Conservation (phyloP, 30 jellyfish, hydroid and myxozoan species). For the Aurelia sp. region DNA sequence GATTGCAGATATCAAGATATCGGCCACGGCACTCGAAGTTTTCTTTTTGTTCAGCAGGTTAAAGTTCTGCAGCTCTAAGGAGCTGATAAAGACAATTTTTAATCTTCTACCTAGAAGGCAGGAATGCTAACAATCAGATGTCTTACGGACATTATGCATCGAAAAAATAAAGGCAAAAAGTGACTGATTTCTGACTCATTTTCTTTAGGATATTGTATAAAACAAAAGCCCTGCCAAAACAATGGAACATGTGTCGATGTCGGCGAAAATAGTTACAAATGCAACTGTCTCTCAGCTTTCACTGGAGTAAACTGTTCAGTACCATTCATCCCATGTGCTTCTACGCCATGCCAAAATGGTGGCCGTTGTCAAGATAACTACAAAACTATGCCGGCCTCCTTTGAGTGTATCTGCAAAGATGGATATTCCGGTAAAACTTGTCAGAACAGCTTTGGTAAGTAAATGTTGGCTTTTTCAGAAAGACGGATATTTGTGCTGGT, state of each 20-base stretch:
- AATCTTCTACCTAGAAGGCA: no score
- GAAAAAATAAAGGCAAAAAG: neutral
- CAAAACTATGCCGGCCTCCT: neutral
- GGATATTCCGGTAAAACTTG: slow-evolving; percentile 9
- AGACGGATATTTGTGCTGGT: neutral
- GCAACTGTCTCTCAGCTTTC: slow-evolving; percentile 9
- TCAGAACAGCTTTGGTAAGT: slow-evolving; percentile 21
- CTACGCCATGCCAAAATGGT: slow-evolving; percentile 15
- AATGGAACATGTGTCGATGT: slow-evolving; percentile 18
- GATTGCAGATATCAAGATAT: no score
- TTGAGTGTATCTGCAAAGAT: slow-evolving; percentile 15
- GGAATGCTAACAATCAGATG: no score
- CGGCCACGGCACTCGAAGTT: no score
- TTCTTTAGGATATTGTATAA: slow-evolving; percentile 15
- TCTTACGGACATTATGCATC: no score
- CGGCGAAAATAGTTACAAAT: neutral
- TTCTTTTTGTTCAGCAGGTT: no score
- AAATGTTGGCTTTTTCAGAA: neutral
- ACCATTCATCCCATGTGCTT: slow-evolving; percentile 6
- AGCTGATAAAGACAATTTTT: no score
- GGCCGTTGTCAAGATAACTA: slow-evolving; percentile 15
- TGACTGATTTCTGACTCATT: neutral
- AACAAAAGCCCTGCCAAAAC: slow-evolving; percentile 23
- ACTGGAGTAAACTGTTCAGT: slow-evolving; percentile 12
- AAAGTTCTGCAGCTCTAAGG: no score